Evolutionary conservation across 2,113 vertebrate genomes (phyloP), one percentile per base, ranked within the genome.

Genomic region (Vombatus ursinus): DNA sequence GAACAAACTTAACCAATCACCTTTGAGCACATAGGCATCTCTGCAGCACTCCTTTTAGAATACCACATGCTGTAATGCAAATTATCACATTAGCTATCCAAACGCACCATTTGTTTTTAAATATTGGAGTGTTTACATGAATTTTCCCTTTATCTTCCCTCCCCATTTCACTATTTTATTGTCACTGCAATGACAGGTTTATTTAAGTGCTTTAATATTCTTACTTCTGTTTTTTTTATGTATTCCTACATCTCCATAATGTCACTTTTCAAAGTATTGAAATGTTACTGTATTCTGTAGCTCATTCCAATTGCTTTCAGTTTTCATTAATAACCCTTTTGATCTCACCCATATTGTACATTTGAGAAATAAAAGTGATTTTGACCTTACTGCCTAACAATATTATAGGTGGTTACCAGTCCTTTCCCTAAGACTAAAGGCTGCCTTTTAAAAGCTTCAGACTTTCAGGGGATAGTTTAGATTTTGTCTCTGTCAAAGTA

Each of bases 51-150:
- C 93, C 93, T 94, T 97, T 98, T 97, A 97, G 96, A 97, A 95
- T 97, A 94, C 96, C 97, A 96, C 96, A 97, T 98, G 96, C 97
- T 98, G 95, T 89, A 97, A 97, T 97, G 97, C 95, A 97, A 94
- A 98, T 96, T 93, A 97, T 96, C 97, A 94, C 92, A 96, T 97
- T 97, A 97, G 96, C 97, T 97, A 95, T 98, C 96, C 96, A 97
- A 94, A 96, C 9, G 94, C 96, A 96, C 97, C 96, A 97, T 97
- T 98, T 97, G 95, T 97, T 97, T 97, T 97, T 97, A 97, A 97
- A 98, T 97, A 97, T 94, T 95, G 31, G 91, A 91, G 31, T 97
- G 95, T 97, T 98, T 98, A 98, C 95, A 95, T 98, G 92, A 96
- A 97, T 92, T 94, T 52, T 77, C 68, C 92, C 95, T 96, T 93